phyloP scores from a whole-genome alignment of 2,888 invertebrate species.

The Papilio demoleus region DNA sequence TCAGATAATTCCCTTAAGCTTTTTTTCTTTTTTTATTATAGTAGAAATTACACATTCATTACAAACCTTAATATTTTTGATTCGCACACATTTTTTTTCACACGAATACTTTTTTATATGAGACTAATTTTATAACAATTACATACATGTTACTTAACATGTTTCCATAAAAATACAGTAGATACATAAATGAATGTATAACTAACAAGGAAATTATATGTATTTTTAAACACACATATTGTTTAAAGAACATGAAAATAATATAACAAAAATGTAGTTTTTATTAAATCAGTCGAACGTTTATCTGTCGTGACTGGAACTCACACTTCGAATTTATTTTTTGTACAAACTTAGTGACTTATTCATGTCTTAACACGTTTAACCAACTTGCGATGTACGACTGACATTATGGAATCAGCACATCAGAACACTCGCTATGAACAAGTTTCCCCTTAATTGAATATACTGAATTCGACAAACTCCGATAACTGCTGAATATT shows the following conservation, averaged over 20 bases:
- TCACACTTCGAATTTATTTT: slow-evolving; percentile 45
- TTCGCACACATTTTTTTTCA: no score
- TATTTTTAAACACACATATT: no score
- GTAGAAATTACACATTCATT: no score
- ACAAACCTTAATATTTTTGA: no score
- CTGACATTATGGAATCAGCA: slow-evolving; percentile 67
- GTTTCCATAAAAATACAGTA: no score
- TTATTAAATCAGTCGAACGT: slow-evolving; percentile 45
- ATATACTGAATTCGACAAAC: slow-evolving; percentile 55
- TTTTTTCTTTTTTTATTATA: no score
- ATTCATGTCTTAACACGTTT: slow-evolving; percentile 63
- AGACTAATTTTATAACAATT: no score
- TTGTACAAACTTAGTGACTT: slow-evolving; percentile 53
- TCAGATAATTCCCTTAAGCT: no score
- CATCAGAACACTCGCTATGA: slow-evolving; percentile 57
- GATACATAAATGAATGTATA: no score
- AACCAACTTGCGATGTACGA: slow-evolving; percentile 63
- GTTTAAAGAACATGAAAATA: slow-evolving; percentile 16
- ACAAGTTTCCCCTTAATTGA: slow-evolving; percentile 64
- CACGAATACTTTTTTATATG: no score
- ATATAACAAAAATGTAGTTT: slow-evolving; percentile 17
- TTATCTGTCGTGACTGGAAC: slow-evolving; percentile 45
- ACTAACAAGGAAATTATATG: no score
- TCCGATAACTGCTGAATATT: slow-evolving; percentile 47
- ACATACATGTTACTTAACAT: no score